These are phyloP conservation scores for Elaphurus davidianus DNA, from an alignment of 2,113 vertebrate species.

Conservation along the genomic window DNA sequence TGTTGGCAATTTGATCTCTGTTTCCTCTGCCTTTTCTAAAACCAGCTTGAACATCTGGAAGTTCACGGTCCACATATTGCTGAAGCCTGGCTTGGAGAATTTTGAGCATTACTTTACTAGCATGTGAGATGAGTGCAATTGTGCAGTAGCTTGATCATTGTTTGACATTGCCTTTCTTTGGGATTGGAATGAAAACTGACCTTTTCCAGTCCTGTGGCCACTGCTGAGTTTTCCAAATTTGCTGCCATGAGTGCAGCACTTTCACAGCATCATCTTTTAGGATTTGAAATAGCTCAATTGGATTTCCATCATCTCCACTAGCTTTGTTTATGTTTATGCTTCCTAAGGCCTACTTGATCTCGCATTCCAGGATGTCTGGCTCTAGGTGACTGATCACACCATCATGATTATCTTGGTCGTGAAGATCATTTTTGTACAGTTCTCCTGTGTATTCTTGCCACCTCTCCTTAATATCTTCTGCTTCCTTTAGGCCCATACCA, in stretches of 20 bases:
- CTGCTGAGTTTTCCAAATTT: background rate
- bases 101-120: background rate
- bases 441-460: background rate
- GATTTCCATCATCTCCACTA: background rate
- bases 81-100: background rate
- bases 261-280: background rate
- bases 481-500: background rate
- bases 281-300: background rate
- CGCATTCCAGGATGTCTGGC: background rate
- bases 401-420: background rate
- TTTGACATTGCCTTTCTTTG: background rate
- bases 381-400: background rate
- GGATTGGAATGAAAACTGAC: background rate
- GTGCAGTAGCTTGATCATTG: rapidly evolving
- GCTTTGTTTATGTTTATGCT: background rate
- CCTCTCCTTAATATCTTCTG: background rate
- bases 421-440: background rate
- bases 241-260: background rate
- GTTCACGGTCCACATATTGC: rapidly evolving
- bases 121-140: rapidly evolving
- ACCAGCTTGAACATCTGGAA: background rate
- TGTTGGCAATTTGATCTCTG: background rate
- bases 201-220: background rate
- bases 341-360: background rate
- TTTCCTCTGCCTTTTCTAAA: background rate